Evolutionary conservation across 2,113 vertebrate species (phyloP).

Genomic region (Eleginops maclovinus): DNA sequence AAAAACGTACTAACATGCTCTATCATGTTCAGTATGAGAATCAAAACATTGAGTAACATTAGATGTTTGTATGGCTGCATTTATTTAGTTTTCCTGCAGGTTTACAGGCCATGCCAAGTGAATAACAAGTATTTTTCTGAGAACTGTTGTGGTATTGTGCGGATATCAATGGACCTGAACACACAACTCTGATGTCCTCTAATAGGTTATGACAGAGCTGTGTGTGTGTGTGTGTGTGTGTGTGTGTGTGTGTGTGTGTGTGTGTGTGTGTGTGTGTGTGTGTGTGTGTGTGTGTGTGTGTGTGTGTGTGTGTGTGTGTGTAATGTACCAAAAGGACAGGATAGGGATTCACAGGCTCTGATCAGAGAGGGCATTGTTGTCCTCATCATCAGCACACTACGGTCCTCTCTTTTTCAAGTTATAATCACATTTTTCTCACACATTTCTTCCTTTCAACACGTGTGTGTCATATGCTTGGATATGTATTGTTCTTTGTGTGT

Average conservation of each 20-base stretch:
- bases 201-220: slow-evolving; percentile 69
- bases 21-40: not conserved
- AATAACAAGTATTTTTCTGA: slow-evolving; percentile 41
- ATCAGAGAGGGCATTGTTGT: slow-evolving; percentile 63
- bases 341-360: slow-evolving; percentile 43
- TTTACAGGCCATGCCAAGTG: slow-evolving; percentile 31
- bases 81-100: slow-evolving; percentile 6
- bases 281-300: slow-evolving; percentile 44
- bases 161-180: slow-evolving; percentile 56
- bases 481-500: too few species aligned
- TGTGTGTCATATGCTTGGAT: not conserved
- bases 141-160: slow-evolving; percentile 53
- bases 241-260: slow-evolving; percentile 48
- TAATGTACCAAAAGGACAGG: slow-evolving; percentile 55
- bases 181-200: slow-evolving; percentile 57
- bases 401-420: slow-evolving; percentile 10
- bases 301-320: slow-evolving; percentile 53
- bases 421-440: too few species aligned
- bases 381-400: slow-evolving; percentile 19
- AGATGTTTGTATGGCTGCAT: slow-evolving; percentile 3
- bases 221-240: slow-evolving; percentile 51
- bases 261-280: slow-evolving; percentile 56
- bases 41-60: slow-evolving; percentile 14
- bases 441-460: not conserved
- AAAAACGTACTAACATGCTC: not conserved